Base-by-base conservation (phyloP, 2,113 vertebrate genomes). In the Nyctereutes procyonoides region DNA sequence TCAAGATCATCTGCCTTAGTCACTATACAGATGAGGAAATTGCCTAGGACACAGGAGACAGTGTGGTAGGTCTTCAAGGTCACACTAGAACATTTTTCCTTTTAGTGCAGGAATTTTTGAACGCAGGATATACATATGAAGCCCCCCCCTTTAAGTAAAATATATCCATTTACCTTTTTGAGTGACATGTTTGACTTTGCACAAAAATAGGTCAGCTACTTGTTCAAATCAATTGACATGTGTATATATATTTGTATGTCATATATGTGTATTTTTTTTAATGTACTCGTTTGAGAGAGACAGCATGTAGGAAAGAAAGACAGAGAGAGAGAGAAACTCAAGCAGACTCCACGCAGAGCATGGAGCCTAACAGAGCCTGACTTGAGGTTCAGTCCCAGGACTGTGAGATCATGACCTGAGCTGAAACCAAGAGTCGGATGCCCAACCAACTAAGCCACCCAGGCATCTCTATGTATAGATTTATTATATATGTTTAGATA, bases 201-300 rank as follows among this genome's bases (percentile, higher is more conserved):
- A 56, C 17, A 96, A 88, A 97, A 92, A 32, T 63, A 71, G 91
- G 8, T 76, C 74, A 87, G 30, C 38, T 48, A n/a, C 19, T 80
- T 74, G 6, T 67, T 90, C 74, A 77, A 55, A 88, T 43, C 5
- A 82, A 0, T 71, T 84, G 51, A 12, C 51, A 28, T 85, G 15
- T 24, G 0, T 91, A 1, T 62, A 10, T 90, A 20, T 56, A n/a
- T 90, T 1, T 83, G 0, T 83, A 38, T 55, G 16, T 55, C 15
- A 55, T 55, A 55, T 55, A 55, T 60, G 30, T 24, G 69, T 38
- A 10, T 6, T 43, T 43, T 43, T 43, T 43, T 43, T 43, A 43
- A 43, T 5, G 43, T 43, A 43, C 43, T 43, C 5, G 43, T 43
- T 43, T 35, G 67, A 69, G 67, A 67, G 65, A 67, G 28, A 17